Evolutionary conservation across 2,113 vertebrate genomes (phyloP), one percentile per base, ranked within the genome.

Genomic region (Cochlearius cochlearius): DNA sequence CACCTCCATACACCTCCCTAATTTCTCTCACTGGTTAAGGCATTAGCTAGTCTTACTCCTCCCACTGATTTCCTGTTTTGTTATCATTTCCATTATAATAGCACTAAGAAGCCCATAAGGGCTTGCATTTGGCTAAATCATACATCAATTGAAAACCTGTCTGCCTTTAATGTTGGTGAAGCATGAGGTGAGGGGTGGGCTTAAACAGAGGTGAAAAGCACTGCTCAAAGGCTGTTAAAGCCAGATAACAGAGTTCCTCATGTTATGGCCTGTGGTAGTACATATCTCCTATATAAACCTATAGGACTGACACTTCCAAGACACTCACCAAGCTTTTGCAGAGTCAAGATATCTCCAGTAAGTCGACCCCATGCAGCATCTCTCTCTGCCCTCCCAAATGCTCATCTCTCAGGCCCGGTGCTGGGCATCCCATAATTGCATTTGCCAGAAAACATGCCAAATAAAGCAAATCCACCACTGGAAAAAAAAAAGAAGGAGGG

Each of bases 361-460:
- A 71, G 10, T 23, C 41, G 81, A 2, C 5, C 10, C 6, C n/a
- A 4, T 17, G 23, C 27, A 80, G 10, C 3, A 20, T 6, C 12
- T 62, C 21, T 36, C 13, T 39, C 30, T 83, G 36, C 6, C 12
- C 6, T 72, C 32, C 18, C 5, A 67, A 56, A 36, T 1, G 4
- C 2, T 63, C 5, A 3, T 15, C 13, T 75, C 25, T 39, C 1
- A 10, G 30, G 13, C 5, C 17, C 1, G 2, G 9, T 55, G 8
- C 10, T 91, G 25, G 14, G 2, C n/a, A 71, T 74, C 67, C 39
- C 36, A 19, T 49, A 62, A 91, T 41, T 53, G 6, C 25, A 59
- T 56, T 81, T 94, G 59, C 58, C 75, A 85, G 30, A 64, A 89
- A 87, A 82, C 23, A 87, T 63, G 13, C 25, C 45, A 88, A 94